These are phyloP conservation scores for Meganola albula DNA, from an alignment of 2,888 invertebrate genomes.

Conservation along the genomic window DNA sequence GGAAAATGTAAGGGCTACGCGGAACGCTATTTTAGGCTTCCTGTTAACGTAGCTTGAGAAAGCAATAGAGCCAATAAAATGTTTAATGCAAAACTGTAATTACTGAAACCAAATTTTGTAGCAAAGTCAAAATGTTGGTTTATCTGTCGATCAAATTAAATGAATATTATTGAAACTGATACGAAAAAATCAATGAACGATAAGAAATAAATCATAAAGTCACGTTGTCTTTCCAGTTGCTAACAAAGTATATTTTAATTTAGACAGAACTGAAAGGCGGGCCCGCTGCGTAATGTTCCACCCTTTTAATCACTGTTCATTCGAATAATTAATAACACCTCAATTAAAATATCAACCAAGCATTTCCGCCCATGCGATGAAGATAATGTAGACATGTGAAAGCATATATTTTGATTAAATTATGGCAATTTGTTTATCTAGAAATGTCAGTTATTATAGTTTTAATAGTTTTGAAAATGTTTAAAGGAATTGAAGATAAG, in stretches of 20 bases:
- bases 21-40: slow-evolving; percentile 43
- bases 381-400: slow-evolving; percentile 32
- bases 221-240: slow-evolving; percentile 26
- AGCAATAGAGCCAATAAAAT: too few relatives aligned
- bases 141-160: too few relatives aligned
- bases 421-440: too few relatives aligned
- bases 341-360: slow-evolving; percentile 70
- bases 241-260: slow-evolving; percentile 25
- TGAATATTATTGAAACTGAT: slow-evolving; percentile 29
- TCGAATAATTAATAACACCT: slow-evolving; percentile 69
- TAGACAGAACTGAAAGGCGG: slow-evolving; percentile 48
- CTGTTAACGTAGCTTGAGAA: too few relatives aligned
- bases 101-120: too few relatives aligned
- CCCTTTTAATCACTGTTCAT: slow-evolving; percentile 65
- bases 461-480: not conserved
- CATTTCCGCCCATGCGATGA: slow-evolving; percentile 55
- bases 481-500: slow-evolving; percentile 5
- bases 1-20: slow-evolving; percentile 57
- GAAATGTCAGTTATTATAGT: too few relatives aligned
- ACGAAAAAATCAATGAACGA: slow-evolving; percentile 44
- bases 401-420: too few relatives aligned
- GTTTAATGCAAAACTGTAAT: too few relatives aligned
- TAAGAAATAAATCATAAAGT: slow-evolving; percentile 33
- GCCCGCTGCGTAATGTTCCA: slow-evolving; percentile 56
- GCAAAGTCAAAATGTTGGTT: too few relatives aligned